Base-by-base conservation (phyloP, 2,797 vertebrate genomes). In the Vireo griseus region DNA sequence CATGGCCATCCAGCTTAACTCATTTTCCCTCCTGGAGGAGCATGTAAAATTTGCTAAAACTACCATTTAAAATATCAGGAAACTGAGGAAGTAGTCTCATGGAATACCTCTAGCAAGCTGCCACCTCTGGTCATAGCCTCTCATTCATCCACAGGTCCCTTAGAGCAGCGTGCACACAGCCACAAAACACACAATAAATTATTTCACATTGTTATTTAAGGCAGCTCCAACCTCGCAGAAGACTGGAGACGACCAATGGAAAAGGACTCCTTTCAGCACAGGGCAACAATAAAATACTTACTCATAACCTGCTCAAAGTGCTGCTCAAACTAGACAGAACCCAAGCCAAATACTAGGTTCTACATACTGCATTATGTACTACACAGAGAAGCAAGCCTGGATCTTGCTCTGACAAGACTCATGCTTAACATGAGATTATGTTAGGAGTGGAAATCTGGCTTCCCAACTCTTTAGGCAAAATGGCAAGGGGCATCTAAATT, bases 361-460 rank as follows among this genome's bases (percentile, higher is more conserved):
- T 44, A 26, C 20, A 48, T 62, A 18, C 17, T 20, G 16, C 19
- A 16, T 20, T 19, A 59, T 3, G 33, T 71, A 40, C 18, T 17
- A 13, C 7, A 33, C 1, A 29, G 12, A 54, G 16, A 62, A 69
- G 16, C 5, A 17, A 75, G 44, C 12, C 16, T 69, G 16, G 20
- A 74, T 45, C 44, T 82, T 45, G 40, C 39, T 76, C 57, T 45
- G 31, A 28, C 18, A 52, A 4, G 3, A 42, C 13, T 0, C 44
- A 22, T 8, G 35, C 45, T 7, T 20, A 74, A 50, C 11, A 31
- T 1, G 37, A 10, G 5, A 3, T 18, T 25, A 31, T 0, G 2
- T 28, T 24, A 79, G 12, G 22, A 44, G 39, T 5, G 66, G 63
- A 76, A 84, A 37, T 44, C 14, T 29, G 17, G 4, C 55, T 82